Conservation (phyloP, 2,797 vertebrate species). For the Tadarida brasiliensis region DNA sequence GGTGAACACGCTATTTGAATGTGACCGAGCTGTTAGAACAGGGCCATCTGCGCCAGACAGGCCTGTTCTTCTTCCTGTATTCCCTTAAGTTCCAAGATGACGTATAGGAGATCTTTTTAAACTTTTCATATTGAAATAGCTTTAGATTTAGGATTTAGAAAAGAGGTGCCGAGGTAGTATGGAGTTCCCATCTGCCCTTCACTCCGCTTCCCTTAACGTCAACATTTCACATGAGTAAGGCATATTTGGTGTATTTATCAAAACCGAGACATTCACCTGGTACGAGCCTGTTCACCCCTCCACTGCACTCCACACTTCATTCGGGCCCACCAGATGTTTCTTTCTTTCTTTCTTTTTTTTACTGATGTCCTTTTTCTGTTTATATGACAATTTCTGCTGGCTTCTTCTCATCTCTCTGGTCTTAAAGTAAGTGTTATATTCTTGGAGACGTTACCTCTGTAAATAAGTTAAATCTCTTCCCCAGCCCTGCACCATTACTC, state of each 20-base stretch:
- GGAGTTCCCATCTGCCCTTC: background rate
- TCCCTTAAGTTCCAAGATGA: background rate
- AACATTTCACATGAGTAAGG: background rate
- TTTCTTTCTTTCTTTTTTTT: too few species aligned
- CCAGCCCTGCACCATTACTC: background rate
- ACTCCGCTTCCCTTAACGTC: background rate
- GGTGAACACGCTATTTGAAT: background rate
- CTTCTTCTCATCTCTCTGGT: background rate
- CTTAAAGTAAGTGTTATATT: background rate
- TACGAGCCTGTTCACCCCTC: background rate
- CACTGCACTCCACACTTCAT: background rate
- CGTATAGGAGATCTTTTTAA: background rate
- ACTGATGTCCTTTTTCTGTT: background rate
- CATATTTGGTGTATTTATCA: too few species aligned
- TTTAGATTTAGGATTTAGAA: background rate
- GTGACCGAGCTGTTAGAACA: background rate
- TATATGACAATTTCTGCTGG: background rate
- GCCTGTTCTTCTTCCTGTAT: background rate
- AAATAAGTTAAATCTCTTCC: background rate
- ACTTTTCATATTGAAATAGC: background rate
- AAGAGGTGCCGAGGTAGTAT: background rate
- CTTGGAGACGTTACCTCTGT: background rate
- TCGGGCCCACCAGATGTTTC: background rate
- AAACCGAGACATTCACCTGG: background rate
- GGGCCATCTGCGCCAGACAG: background rate